A percentile compares a stretch with the other conserved stretches of the same genome.
Conservation (phyloP, 2,797 vertebrate species). For the Ateles fusciceps region DNA sequence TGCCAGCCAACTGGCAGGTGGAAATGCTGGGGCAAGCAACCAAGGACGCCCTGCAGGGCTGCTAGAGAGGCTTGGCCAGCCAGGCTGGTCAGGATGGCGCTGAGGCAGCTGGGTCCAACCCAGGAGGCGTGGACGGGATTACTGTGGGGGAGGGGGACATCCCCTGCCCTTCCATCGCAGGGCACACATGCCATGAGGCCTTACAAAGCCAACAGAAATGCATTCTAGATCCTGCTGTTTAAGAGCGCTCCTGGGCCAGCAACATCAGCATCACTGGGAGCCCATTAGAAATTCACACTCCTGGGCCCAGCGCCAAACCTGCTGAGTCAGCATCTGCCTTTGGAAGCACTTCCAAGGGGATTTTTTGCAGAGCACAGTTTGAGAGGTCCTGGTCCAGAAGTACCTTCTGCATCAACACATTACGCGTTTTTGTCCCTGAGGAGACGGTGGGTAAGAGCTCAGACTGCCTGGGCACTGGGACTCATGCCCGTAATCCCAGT, state of each 20-base stretch:
- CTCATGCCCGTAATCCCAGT: background rate
- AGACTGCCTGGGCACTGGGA: background rate
- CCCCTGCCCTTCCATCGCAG: background rate
- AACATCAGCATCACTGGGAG: background rate
- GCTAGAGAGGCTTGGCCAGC: background rate
- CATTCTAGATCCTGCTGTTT: background rate
- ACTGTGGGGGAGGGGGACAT: background rate
- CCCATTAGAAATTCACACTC: background rate
- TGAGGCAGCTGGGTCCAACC: background rate
- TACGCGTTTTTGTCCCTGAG: background rate
- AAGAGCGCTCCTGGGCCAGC: background rate
- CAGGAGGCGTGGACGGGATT: background rate
- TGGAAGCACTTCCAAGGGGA: background rate
- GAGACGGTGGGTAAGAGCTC: background rate
- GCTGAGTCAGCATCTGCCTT: background rate
- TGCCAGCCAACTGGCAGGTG: constrained; percentile 67
- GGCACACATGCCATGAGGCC: background rate
- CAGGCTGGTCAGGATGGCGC: background rate
- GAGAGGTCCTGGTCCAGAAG: background rate
- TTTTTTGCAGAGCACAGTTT: background rate
- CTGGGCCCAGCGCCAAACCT: background rate
- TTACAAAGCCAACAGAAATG: background rate
- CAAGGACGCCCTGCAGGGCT: constrained; percentile 11
- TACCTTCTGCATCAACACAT: background rate
- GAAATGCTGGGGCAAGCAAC: constrained; percentile 38